Evolutionary conservation across 1,140 invertebrate genomes (phyloP), one percentile per base, ranked within the genome.

Genomic region (Scaptodrosophila lebanonensis): DNA sequence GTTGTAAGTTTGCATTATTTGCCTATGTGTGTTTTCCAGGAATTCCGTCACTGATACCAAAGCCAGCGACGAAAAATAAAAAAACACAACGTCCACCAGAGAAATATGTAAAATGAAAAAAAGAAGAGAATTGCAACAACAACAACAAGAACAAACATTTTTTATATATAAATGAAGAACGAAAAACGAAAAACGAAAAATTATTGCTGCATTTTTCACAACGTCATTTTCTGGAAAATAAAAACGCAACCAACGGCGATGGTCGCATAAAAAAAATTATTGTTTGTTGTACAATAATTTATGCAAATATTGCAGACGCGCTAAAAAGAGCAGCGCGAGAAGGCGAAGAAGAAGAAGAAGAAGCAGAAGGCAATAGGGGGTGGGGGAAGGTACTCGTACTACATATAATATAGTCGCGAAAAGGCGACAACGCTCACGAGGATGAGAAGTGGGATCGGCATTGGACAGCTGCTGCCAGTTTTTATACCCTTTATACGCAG

Each of bases 281-380:
- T 76, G 62, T 77, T 71, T 77, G 66, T 77, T 71, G 72, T 77
- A 73, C 56, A 73, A 73, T 61, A 73, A 68, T 79, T 79, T 79
- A 79, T 79, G 73, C 73, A 77, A 79, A 77, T 79, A 79, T 79
- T 77, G 75, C 73, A 82, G 68, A 77, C 66, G 66, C 71, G 61
- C 45, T 48, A 66, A 58, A 64, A 75, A 73, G 29, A 56, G 62
- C 48, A 36, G 43, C 33, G 49, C 38, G 43, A 29, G 8, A 15
- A 25, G 20, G 44, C 38, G 27, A 12, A 43, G 8, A n/a, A n/a
- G n/a, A n/a, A n/a, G n/a, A n/a, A n/a, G n/a, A n/a, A n/a, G n/a
- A n/a, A n/a, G n/a, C n/a, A n/a, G 39, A 25, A 0, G 15, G 32
- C 9, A 16, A 8, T 29, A 7, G 9, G 16, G 39, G 17, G 9